Base-by-base conservation (phyloP, 2,888 invertebrate species). In the Macrophya annulata region DNA sequence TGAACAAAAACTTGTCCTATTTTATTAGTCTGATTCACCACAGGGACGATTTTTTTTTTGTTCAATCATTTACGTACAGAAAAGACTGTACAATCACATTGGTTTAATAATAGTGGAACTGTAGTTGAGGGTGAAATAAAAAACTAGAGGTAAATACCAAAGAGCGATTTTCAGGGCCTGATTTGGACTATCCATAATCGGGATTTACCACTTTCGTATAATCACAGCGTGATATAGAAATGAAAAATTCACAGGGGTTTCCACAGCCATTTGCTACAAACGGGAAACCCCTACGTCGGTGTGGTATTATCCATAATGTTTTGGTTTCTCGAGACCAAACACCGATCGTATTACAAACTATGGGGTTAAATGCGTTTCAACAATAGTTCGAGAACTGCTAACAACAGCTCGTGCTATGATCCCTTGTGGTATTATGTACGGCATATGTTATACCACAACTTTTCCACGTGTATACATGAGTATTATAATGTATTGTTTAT, bases 1-100 rank as follows among this genome's bases (percentile, higher is more conserved):
- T 21, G 62, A 12, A 81, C 45, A 25, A 62, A 81, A 81, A 62
- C 43, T 62, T 62, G 59, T 81, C 25, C 43, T 62, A 43, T 79
- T 55, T 59, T n/a, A 55, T 31, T 9, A 45, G 43, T 43, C 45
- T 21, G 37, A 12, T 12, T 37, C 37, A 15, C 12, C 12, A 15
- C 17, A 37, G 15, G 5, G 10, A 68, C 12, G n/a, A n/a, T n/a
- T n/a, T n/a, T n/a, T n/a, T n/a, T 68, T 68, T 25, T 17, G 25
- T 65, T 12, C 0, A 37, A 65, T 65, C 31, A 17, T 37, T 25
- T 68, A 17, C 5, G 15, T 55, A 55, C 15, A 17, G n/a, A 55
- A 10, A 65, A 31, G 15, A 31, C 1, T 31, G 9, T 4, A 31
- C 25, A 68, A 68, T 15, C 25, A 12, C 10, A 68, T 37, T 6